Base-by-base conservation (phyloP, 2,113 vertebrate genomes). In the Corvus cornix region DNA sequence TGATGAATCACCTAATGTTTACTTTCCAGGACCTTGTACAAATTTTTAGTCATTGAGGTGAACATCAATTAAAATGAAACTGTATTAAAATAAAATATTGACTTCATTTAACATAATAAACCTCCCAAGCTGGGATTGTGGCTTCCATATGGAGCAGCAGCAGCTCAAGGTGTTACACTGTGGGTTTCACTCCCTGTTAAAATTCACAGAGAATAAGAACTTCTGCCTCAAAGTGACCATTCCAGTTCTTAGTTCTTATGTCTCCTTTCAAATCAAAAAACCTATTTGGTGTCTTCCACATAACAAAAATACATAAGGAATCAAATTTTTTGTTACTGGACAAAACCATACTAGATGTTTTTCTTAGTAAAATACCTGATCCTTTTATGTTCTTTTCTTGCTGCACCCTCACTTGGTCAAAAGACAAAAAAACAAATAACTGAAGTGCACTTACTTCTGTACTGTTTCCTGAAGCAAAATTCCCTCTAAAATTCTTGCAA, bases 1-100 rank as follows among this genome's bases (percentile, higher is more conserved):
- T 89, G 89, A 97, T 96, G 59, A 96, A 94, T 97, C 95, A 74
- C 86, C 63, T 78, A 16, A 43, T 97, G 83, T 97, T 97, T 97
- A 94, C 82, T 93, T 97, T 95, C 59, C 44, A 41, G 87, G 91
- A 64, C 84, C 89, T 92, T 90, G 49, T 64, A 95, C 81, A 94
- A 72, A 91, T 90, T 93, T 93, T 94, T 67, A 83, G 70, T 85
- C 72, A 87, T 55, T 92, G 80, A 91, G 87, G 78, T 92, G 90
- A 92, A 60, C 67, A 95, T 96, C 89, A 93, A 97, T 96, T 97
- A 95, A 95, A 94, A 85, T 78, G 92, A 83, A 90, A 88, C 56
- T 41, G 51, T 70, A 74, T 92, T 91, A 94, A 93, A 95, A 75
- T 83, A 92, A 92, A 95, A 94, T 87, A 95, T 30, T 91, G 91